A percentile compares a stretch with the other conserved stretches of the same genome.
phyloP scores from a whole-genome alignment of 2,888 invertebrate species.

The Sisyra nigra region DNA sequence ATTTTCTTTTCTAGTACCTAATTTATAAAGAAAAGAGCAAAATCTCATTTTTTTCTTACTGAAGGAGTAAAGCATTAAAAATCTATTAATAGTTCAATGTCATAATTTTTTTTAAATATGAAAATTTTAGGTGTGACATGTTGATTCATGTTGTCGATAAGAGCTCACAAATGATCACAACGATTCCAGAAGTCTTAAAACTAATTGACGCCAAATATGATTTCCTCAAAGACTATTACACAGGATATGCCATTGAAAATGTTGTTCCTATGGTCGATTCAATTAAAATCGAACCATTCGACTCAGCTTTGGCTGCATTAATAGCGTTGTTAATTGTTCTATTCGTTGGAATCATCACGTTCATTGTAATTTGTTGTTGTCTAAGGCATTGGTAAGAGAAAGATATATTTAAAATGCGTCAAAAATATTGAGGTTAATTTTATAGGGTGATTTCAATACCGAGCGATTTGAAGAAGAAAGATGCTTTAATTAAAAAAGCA shows the following conservation, averaged over 20 bases:
- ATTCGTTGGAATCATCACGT: conserved; percentile 72
- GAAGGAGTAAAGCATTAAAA: too few species aligned
- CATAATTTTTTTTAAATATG: too few species aligned
- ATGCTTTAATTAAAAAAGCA: conserved; percentile 66
- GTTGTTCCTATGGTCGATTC: conserved; percentile 52
- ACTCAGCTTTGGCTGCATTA: conserved; percentile 70
- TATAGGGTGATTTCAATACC: conserved; percentile 64
- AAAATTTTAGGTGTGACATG: conserved; percentile 67
- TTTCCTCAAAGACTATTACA: conserved; percentile 61
- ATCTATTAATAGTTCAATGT: too few species aligned
- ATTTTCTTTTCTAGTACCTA: too few species aligned
- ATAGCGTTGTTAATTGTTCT: conserved; percentile 73
- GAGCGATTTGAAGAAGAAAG: conserved; percentile 66
- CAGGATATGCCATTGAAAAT: conserved; percentile 57
- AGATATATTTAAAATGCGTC: conserved; percentile 6
- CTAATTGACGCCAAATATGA: conserved; percentile 76
- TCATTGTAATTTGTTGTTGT: conserved; percentile 76
- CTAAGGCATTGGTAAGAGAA: conserved; percentile 57
- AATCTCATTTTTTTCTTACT: too few species aligned
- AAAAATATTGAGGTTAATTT: conserved; percentile 2
- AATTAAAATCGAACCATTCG: conserved; percentile 58
- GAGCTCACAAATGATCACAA: conserved; percentile 52
- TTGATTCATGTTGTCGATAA: conserved; percentile 71
- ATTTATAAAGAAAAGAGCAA: too few species aligned
- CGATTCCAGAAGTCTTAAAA: conserved; percentile 63